These are phyloP conservation scores for Agriopis aurantiaria DNA, from an alignment of 2,888 invertebrate genomes.

Conservation along the genomic window DNA sequence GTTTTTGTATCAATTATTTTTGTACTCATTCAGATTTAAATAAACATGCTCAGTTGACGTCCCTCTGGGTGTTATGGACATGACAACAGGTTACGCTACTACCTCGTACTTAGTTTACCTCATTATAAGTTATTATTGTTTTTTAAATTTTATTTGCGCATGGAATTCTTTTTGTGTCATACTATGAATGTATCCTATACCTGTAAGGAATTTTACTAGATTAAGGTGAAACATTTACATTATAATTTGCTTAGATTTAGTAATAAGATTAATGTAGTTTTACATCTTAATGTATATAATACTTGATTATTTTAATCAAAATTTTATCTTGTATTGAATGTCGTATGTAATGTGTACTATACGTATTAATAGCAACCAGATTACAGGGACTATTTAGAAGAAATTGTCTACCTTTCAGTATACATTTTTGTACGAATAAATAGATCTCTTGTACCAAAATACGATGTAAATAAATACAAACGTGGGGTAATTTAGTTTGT, in stretches of 20 bases:
- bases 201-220: neutral
- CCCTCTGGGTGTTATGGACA: neutral
- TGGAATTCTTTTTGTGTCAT: neutral
- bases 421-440: slow-evolving; percentile 66
- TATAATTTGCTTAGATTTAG: neutral
- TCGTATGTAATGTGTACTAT: slow-evolving; percentile 37
- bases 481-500: slow-evolving; percentile 19
- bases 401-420: slow-evolving; percentile 61
- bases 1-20: neutral
- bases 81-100: neutral
- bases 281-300: slow-evolving; percentile 12
- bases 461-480: slow-evolving; percentile 39
- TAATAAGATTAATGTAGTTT: slow-evolving; percentile 2
- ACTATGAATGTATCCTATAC: neutral
- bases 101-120: slow-evolving; percentile 8
- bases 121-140: neutral
- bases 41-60: too few relatives aligned
- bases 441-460: slow-evolving; percentile 63
- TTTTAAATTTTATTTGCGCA: neutral
- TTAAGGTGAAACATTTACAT: neutral
- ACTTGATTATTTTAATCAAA: neutral
- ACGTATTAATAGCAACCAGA: slow-evolving; percentile 58
- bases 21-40: too few relatives aligned
- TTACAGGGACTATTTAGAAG: slow-evolving; percentile 78
- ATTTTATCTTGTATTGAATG: slow-evolving; percentile 35